These are phyloP conservation scores for Rhogogaster chlorosoma DNA, from an alignment of 2,888 invertebrate species.

Conservation along the genomic window DNA sequence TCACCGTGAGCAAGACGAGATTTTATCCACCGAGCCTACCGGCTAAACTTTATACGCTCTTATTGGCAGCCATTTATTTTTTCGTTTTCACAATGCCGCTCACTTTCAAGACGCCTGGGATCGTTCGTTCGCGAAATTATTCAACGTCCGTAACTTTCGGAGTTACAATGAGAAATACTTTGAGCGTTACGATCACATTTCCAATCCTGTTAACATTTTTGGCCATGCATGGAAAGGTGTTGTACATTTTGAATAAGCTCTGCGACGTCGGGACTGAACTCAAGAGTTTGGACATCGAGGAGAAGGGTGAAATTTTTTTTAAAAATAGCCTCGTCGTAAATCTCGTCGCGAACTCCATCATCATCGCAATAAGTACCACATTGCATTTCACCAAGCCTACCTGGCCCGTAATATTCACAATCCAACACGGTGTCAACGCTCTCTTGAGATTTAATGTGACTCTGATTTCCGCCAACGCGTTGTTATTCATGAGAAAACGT, in stretches of 20 bases:
- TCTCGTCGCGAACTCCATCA: too few species aligned
- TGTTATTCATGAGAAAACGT: not conserved
- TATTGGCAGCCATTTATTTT: too few species aligned
- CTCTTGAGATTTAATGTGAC: not conserved
- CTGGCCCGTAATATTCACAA: too few species aligned
- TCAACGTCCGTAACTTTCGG: too few species aligned
- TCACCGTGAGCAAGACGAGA: not conserved
- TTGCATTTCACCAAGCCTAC: not conserved
- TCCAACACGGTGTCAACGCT: too few species aligned
- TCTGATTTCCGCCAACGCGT: not conserved
- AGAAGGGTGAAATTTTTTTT: not conserved
- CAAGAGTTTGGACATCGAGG: not conserved
- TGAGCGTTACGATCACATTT: not conserved
- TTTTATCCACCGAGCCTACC: not conserved
- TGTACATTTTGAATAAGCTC: not conserved
- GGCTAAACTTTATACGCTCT: too few species aligned
- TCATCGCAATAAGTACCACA: too few species aligned
- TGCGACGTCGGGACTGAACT: not conserved
- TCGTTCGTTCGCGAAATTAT: too few species aligned
- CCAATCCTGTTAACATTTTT: not conserved
- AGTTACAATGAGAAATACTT: too few species aligned
- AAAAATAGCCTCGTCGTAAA: not conserved
- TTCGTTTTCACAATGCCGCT: too few species aligned
- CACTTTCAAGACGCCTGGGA: too few species aligned
- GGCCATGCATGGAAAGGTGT: not conserved